phyloP scores from a whole-genome alignment of 30 jellyfish, hydroid and myxozoan genomes.

The Morbakka virulenta region DNA sequence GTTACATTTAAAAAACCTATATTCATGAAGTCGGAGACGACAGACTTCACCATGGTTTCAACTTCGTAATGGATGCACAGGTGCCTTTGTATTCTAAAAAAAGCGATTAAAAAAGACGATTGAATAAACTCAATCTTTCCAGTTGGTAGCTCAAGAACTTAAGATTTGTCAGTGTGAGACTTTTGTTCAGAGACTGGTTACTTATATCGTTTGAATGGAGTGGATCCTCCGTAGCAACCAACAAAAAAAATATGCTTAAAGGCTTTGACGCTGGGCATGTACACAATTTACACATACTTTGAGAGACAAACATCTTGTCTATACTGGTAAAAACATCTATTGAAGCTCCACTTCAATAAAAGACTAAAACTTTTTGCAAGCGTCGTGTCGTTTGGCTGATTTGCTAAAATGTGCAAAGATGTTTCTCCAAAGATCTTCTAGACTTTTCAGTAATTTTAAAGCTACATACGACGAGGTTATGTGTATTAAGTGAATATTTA shows the following conservation, averaged over 20 bases:
- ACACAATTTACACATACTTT: slow-evolving; percentile 49
- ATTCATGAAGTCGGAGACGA: slow-evolving; percentile 30
- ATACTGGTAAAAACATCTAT: slow-evolving; percentile 47
- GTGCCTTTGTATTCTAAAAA: slow-evolving; percentile 35
- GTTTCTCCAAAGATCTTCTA: slow-evolving; percentile 51
- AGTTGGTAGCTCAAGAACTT: slow-evolving; percentile 48
- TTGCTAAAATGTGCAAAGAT: slow-evolving; percentile 38
- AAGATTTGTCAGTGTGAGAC: slow-evolving; percentile 22
- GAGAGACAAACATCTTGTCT: slow-evolving; percentile 37
- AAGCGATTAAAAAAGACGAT: too few species aligned
- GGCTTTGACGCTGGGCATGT: slow-evolving; percentile 32
- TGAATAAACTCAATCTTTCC: slow-evolving; percentile 36
- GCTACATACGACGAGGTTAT: slow-evolving; percentile 53
- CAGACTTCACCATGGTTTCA: neutral
- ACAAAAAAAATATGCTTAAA: slow-evolving; percentile 21
- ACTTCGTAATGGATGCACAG: slow-evolving; percentile 33
- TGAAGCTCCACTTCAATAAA: slow-evolving; percentile 36
- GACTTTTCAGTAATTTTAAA: slow-evolving; percentile 29
- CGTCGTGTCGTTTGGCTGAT: slow-evolving; percentile 46
- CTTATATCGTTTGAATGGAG: slow-evolving; percentile 19
- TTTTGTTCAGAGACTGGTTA: slow-evolving; percentile 6
- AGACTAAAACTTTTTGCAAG: slow-evolving; percentile 12
- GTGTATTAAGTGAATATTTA: slow-evolving; percentile 45
- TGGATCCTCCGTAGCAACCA: slow-evolving; percentile 35
- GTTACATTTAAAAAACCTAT: neutral